These are phyloP conservation scores for Chondrosia reniformis DNA, from an alignment of 37 sponge, comb jelly and placozoan species.

Conservation along the genomic window DNA sequence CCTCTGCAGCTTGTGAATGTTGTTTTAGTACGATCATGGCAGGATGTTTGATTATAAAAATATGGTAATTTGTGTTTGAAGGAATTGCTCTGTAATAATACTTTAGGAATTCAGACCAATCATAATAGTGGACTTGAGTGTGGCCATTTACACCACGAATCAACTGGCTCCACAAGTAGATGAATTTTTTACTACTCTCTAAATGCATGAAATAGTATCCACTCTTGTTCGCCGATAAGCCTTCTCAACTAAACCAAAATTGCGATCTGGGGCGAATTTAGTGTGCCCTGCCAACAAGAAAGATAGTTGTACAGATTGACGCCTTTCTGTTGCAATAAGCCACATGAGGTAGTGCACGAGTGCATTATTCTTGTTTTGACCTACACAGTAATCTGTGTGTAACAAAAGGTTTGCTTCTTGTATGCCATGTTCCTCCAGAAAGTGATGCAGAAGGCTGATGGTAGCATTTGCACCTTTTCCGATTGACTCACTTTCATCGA, in stretches of 20 bases:
- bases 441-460: conserved; percentile 30
- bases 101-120: conserved; percentile 28
- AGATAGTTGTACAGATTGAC: background rate
- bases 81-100: conserved; percentile 11
- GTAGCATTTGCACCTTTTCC: conserved; percentile 32
- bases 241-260: conserved; percentile 38
- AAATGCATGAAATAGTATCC: background rate
- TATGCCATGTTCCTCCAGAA: conserved; percentile 5
- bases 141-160: background rate
- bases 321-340: conserved; percentile 2
- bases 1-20: background rate
- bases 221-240: conserved; percentile 21
- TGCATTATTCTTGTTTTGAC: conserved; percentile 31
- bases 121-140: conserved; percentile 3
- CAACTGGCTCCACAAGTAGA: conserved; percentile 8
- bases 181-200: background rate
- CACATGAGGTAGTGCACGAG: conserved; percentile 23
- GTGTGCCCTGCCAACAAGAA: conserved; percentile 56
- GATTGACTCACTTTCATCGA: conserved; percentile 28
- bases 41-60: conserved; percentile 11
- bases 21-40: background rate
- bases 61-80: conserved; percentile 20
- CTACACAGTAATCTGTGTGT: conserved; percentile 19
- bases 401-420: background rate
- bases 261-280: conserved; percentile 40